These are phyloP conservation scores for Sphenodon punctatus DNA, from an alignment of 2,797 vertebrate genomes.

Conservation along the genomic window DNA sequence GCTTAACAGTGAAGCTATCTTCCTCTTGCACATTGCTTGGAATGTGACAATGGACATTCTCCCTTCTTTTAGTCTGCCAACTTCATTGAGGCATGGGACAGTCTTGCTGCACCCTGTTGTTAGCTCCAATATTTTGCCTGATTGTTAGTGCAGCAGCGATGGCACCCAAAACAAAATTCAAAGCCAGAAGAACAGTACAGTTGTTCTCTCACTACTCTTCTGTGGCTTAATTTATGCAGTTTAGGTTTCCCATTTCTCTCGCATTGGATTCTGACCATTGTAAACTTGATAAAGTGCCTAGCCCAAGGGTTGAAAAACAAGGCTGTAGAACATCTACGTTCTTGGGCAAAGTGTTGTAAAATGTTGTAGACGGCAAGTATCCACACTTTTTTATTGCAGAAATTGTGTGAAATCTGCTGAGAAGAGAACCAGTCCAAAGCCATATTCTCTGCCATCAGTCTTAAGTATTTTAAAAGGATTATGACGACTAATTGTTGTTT, in stretches of 20 bases:
- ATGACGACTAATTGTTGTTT: neutral
- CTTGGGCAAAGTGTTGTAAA: conserved; percentile 18
- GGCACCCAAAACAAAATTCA: too few species aligned
- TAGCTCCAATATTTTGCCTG: too few species aligned
- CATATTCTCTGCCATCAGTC: neutral
- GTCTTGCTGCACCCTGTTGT: too few species aligned
- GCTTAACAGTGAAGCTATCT: too few species aligned
- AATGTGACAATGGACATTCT: too few species aligned
- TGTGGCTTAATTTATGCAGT: conserved; percentile 12
- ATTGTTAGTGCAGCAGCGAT: too few species aligned
- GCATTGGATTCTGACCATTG: conserved; percentile 26
- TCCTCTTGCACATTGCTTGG: too few species aligned
- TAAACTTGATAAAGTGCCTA: conserved; percentile 40
- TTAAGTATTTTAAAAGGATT: neutral
- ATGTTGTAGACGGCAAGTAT: neutral
- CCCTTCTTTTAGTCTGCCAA: too few species aligned
- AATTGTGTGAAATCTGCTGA: conserved; percentile 5
- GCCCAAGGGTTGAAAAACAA: conserved; percentile 23
- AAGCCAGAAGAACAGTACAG: too few species aligned
- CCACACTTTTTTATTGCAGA: neutral
- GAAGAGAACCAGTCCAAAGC: neutral
- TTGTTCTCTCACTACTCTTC: too few species aligned
- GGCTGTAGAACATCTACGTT: conserved; percentile 20
- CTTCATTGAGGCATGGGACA: too few species aligned
- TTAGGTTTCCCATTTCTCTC: conserved; percentile 35